These are phyloP conservation scores for Grallaria varia DNA, from an alignment of 2,113 vertebrate genomes.

Conservation along the genomic window DNA sequence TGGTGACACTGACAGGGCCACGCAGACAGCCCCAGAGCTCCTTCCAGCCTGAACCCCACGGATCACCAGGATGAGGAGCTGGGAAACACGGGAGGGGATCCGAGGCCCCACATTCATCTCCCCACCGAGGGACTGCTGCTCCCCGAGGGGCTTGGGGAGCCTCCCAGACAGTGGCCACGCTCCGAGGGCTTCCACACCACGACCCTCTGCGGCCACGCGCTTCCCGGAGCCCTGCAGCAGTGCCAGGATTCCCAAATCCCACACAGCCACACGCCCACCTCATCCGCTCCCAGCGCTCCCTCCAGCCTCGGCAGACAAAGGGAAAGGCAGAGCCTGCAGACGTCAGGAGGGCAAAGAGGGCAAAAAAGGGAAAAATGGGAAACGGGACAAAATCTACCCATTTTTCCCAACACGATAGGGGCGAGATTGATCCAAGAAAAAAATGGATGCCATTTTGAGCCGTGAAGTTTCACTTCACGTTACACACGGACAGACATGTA, in stretches of 20 bases:
- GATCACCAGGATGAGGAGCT: neutral
- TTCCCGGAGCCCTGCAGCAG: neutral
- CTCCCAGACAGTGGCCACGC: neutral
- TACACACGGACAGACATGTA: neutral
- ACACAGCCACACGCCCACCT: neutral
- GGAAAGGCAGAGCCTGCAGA: neutral
- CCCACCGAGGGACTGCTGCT: neutral
- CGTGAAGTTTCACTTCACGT: neutral
- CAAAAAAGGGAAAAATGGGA: fast-evolving
- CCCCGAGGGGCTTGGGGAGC: neutral
- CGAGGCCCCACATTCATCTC: neutral
- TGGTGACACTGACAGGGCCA: fast-evolving
- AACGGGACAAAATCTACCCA: fast-evolving
- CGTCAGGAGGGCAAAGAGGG: fast-evolving
- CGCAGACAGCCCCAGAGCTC: neutral
- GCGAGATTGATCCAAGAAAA: neutral
- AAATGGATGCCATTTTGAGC: neutral
- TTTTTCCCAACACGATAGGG: neutral
- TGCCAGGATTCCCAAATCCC: neutral
- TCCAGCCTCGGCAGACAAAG: neutral
- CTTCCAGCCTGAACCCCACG: neutral
- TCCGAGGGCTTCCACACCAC: neutral
- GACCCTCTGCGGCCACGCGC: neutral
- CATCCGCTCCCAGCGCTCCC: neutral
- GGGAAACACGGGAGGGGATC: fast-evolving